Evolutionary conservation across 2,113 vertebrate genomes (phyloP), one percentile per base, ranked within the genome.

Genomic region (Cyprinodon brontotheroides): DNA sequence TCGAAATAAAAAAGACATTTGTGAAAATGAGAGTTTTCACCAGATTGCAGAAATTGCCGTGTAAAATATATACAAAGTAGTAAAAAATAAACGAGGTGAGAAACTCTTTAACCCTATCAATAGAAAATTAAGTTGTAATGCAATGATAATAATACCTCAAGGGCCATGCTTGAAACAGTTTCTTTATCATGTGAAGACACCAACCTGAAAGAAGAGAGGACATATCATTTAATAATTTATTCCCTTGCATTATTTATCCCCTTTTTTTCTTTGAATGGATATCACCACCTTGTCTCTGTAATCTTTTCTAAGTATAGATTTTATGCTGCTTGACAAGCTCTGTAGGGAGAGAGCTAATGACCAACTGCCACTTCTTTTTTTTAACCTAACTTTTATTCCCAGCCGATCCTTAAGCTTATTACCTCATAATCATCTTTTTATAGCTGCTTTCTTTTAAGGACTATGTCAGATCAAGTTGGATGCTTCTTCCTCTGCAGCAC

Each of bases 191-290:
- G 13, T 38, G 61, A 68, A 66, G 57, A 65, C 78, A 68, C 50
- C 79, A 61, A 73, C 74, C 84, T 82, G 68, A 3, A 65, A 75
- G 74, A 59, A 92, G 78, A 66, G 88, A 86, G 87, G 82, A 89
- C 89, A 79, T 79, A 78, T 88, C 70, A 87, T 83, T 93, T 29
- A 91, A 90, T 91, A 84, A 89, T 91, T 92, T 57, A 92, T 83
- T 17, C 11, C 40, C 6, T 72, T 92, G 8, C 80, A 93, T 92
- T 87, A 92, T 92, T 92, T 68, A 92, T 82, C 40, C 40, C 57
- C 72, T 29, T 48, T 73, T 77, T 70, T 80, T 89, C 85, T 67
- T n/a, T 87, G 70, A 91, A 87, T 77, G 82, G 62, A 59, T 61
- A 60, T 63, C 65, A 72, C 79, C 80, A 75, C 81, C 65, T 57